Evolutionary conservation across 2,113 vertebrate species (phyloP).

Genomic region (Rafetus swinhoei): DNA sequence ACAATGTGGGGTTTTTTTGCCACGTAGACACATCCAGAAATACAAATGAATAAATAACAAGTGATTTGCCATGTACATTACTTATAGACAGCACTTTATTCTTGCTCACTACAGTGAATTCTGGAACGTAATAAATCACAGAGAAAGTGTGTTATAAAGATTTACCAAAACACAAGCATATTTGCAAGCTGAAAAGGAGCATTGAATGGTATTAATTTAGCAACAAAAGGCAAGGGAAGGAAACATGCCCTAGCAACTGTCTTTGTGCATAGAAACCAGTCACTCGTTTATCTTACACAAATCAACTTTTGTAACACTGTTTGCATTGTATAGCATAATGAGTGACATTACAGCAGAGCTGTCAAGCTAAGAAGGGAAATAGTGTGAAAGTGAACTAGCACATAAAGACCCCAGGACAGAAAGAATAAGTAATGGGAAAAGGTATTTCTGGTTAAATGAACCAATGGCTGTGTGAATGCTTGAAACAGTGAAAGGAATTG

Average conservation of each 20-base stretch:
- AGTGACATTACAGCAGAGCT: conserved; percentile 66
- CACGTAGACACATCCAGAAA: background rate
- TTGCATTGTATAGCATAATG: conserved; percentile 72
- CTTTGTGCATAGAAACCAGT: conserved; percentile 74
- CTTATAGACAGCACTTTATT: background rate
- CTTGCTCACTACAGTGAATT: conserved; percentile 18
- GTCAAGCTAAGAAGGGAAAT: conserved; percentile 66
- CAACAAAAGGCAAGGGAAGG: conserved; percentile 73
- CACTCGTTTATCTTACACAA: conserved; percentile 80
- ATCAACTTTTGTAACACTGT: conserved; percentile 78
- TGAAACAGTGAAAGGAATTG: conserved; percentile 35
- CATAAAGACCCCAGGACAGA: conserved; percentile 64
- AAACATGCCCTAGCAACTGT: conserved; percentile 79
- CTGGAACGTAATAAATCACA: conserved; percentile 17
- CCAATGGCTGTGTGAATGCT: conserved; percentile 55
- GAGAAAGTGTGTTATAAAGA: conserved; percentile 44
- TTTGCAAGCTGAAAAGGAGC: conserved; percentile 69
- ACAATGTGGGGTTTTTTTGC: background rate
- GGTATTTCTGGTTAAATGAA: conserved; percentile 64
- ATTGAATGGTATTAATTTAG: conserved; percentile 72
- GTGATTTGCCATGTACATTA: conserved; percentile 25
- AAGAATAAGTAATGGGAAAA: conserved; percentile 73
- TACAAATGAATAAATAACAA: conserved; percentile 30
- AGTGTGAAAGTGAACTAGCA: conserved; percentile 67
- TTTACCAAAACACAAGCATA: conserved; percentile 11